Evolutionary conservation across 2,888 invertebrate species (phyloP).

Genomic region (Chymomyza caudatula): DNA sequence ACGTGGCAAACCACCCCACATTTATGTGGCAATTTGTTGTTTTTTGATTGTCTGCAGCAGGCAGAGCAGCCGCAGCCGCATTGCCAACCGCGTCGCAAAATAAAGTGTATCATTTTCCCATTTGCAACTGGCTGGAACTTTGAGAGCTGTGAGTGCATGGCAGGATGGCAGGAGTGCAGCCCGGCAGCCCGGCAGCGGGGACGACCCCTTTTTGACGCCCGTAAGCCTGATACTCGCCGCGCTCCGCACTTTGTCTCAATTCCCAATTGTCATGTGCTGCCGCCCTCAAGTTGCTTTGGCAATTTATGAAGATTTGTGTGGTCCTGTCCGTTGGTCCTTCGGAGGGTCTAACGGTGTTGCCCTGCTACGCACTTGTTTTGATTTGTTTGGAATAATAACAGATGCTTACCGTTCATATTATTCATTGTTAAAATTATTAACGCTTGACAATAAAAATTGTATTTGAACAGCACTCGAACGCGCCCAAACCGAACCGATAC

Average conservation of each 20-base stretch:
- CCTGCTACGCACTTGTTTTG: slow-evolving; percentile 75
- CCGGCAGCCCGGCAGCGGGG: neutral
- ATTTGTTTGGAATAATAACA: slow-evolving; percentile 77
- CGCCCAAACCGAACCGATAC: neutral
- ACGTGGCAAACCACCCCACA: slow-evolving; percentile 78
- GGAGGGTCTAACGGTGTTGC: neutral
- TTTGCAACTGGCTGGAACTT: slow-evolving; percentile 58
- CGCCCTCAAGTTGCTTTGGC: slow-evolving; percentile 37
- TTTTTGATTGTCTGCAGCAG: slow-evolving; percentile 74
- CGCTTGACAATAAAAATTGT: slow-evolving; percentile 75
- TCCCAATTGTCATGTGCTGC: slow-evolving; percentile 54
- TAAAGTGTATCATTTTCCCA: slow-evolving; percentile 77
- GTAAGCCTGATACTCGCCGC: too few species aligned
- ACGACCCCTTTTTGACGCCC: slow-evolving; percentile 39
- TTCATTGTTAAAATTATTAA: slow-evolving; percentile 76
- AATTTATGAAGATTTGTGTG: slow-evolving; percentile 75
- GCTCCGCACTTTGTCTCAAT: slow-evolving; percentile 67
- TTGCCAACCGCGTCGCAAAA: slow-evolving; percentile 38
- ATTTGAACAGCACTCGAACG: slow-evolving; percentile 67
- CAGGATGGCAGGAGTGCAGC: neutral
- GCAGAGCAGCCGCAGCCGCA: slow-evolving; percentile 21
- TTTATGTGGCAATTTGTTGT: slow-evolving; percentile 78
- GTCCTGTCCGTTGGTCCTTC: slow-evolving; percentile 11
- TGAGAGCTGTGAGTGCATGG: slow-evolving; percentile 14
- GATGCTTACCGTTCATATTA: slow-evolving; percentile 75